These are phyloP conservation scores for Callocephalon fimbriatum DNA, from an alignment of 2,113 vertebrate genomes.

Conservation along the genomic window DNA sequence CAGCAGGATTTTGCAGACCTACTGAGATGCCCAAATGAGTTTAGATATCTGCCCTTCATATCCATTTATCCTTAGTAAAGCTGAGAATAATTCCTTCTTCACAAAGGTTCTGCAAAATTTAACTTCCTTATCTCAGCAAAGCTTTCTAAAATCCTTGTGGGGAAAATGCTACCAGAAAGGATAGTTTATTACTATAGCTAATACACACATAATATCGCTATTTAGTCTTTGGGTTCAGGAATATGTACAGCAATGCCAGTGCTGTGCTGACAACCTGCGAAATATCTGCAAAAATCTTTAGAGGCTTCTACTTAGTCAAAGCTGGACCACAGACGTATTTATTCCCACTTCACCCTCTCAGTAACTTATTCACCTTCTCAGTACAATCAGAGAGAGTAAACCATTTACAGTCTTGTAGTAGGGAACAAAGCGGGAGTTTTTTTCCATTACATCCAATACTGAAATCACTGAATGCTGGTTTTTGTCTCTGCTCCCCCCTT, in stretches of 20 bases:
- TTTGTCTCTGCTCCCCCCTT: not conserved
- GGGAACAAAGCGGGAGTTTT: not conserved
- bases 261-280: not conserved
- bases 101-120: not conserved
- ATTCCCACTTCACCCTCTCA: not conserved
- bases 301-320: not conserved
- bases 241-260: not conserved
- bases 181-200: not conserved
- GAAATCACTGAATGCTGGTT: not conserved
- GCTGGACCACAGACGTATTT: not conserved
- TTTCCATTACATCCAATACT: not conserved
- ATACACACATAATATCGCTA: not conserved
- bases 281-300: not conserved
- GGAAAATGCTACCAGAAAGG: not conserved
- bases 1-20: not conserved
- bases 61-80: not conserved
- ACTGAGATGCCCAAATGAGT: not conserved
- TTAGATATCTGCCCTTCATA: not conserved
- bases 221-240: not conserved
- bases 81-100: not conserved
- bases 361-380: not conserved
- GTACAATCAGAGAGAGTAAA: not conserved
- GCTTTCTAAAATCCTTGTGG: not conserved
- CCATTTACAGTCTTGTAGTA: not conserved
- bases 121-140: not conserved